These are phyloP conservation scores for Thunnus albacares DNA, from an alignment of 2,797 vertebrate species.

Conservation along the genomic window DNA sequence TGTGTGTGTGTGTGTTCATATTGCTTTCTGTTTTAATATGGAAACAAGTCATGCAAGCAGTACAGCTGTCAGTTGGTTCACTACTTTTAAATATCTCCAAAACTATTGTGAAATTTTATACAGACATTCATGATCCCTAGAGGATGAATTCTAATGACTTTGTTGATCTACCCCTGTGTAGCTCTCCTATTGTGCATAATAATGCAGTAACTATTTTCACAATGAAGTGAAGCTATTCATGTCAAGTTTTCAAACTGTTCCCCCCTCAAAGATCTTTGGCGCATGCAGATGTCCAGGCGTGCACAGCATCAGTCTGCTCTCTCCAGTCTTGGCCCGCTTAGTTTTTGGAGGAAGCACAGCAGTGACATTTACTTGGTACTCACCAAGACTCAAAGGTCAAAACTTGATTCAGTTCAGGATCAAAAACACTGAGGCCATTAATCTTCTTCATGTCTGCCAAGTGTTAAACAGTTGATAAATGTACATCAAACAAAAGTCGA, in stretches of 20 bases:
- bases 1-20: too few relatives aligned
- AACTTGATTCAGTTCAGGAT: conserved; percentile 29
- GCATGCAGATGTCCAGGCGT: not conserved
- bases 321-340: not conserved
- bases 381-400: conserved; percentile 52
- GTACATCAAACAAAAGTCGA: conserved; percentile 41
- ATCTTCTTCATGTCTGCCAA: conserved; percentile 46
- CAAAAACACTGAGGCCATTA: conserved; percentile 37
- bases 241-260: too few relatives aligned
- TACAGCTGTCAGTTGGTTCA: too few relatives aligned
- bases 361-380: conserved; percentile 33
- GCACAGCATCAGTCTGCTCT: not conserved
- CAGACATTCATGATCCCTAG: too few relatives aligned
- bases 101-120: too few relatives aligned
- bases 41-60: not conserved
- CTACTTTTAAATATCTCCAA: too few relatives aligned
- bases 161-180: too few relatives aligned
- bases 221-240: too few relatives aligned
- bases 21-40: not conserved
- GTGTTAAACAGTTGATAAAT: conserved; percentile 55
- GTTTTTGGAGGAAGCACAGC: not conserved
- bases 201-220: too few relatives aligned
- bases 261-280: not conserved
- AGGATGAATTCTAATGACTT: too few relatives aligned
- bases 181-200: too few relatives aligned